phyloP scores from a whole-genome alignment of 2,797 vertebrate genomes.

The Harpagifer antarcticus region DNA sequence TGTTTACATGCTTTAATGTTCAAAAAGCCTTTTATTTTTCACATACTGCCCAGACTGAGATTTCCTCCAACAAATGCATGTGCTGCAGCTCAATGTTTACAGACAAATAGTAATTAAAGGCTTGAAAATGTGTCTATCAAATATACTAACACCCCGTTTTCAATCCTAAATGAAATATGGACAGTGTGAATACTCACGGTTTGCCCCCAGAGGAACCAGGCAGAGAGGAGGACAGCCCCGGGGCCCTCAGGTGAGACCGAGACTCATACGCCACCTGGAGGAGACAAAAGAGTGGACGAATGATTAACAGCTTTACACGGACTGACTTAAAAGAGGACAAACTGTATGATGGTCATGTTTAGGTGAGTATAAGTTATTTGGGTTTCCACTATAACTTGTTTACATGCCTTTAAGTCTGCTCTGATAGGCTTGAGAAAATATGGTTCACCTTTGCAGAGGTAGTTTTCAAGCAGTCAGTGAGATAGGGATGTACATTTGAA shows the following conservation, averaged over 20 bases:
- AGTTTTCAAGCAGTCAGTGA: too few species aligned
- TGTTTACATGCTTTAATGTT: too few species aligned
- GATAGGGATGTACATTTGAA: too few species aligned
- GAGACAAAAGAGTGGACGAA: not conserved
- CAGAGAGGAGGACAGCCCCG: conserved; percentile 86
- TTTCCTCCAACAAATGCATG: too few species aligned
- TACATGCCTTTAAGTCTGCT: too few species aligned
- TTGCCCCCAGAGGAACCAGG: conserved; percentile 89
- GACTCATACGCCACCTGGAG: conserved; percentile 91
- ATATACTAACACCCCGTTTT: not conserved
- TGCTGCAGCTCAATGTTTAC: not conserved
- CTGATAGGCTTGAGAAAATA: too few species aligned
- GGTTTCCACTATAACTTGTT: too few species aligned
- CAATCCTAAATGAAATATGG: not conserved
- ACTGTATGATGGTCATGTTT: too few species aligned
- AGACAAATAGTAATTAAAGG: not conserved
- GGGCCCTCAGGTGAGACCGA: conserved; percentile 89
- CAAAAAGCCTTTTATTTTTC: too few species aligned
- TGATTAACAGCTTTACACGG: not conserved
- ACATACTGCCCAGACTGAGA: too few species aligned
- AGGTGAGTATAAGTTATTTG: too few species aligned
- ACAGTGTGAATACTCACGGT: conserved; percentile 84
- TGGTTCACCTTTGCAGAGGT: too few species aligned
- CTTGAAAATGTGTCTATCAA: not conserved
- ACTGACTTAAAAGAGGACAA: not conserved